A percentile compares a stretch with the other conserved stretches of the same genome.
phyloP scores from a whole-genome alignment of 2,113 vertebrate species.

The zebrafish (Danio rerio) region DNA sequence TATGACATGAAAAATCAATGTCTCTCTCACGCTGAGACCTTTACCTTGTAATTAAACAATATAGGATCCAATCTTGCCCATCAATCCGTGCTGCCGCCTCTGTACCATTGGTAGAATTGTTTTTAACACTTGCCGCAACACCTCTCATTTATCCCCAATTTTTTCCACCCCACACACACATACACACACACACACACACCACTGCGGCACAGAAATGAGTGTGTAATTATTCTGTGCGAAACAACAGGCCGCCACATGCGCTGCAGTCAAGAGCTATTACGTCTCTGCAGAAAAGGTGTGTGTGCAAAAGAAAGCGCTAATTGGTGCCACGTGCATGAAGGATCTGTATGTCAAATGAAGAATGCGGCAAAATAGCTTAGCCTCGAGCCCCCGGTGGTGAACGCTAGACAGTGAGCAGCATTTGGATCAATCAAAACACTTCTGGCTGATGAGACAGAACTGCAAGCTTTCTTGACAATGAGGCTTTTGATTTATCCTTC shows the following conservation, averaged over 20 bases:
- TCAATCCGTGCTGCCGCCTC: slow-evolving; percentile 57
- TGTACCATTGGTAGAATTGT: slow-evolving; percentile 65
- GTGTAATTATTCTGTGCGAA: slow-evolving; percentile 74
- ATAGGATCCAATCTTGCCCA: slow-evolving; percentile 72
- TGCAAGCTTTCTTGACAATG: neutral
- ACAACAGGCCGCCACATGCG: slow-evolving; percentile 65
- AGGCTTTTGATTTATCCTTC: slow-evolving; percentile 20
- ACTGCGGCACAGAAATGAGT: slow-evolving; percentile 38
- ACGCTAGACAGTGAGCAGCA: neutral
- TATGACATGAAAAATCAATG: slow-evolving; percentile 73
- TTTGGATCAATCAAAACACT: slow-evolving; percentile 32
- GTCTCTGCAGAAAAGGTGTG: slow-evolving; percentile 57
- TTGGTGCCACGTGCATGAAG: slow-evolving; percentile 71
- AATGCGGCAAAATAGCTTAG: slow-evolving; percentile 62
- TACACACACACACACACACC: slow-evolving; percentile 49
- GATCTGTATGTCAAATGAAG: slow-evolving; percentile 73
- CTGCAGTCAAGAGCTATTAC: slow-evolving; percentile 67
- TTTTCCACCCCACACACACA: slow-evolving; percentile 49
- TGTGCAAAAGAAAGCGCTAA: slow-evolving; percentile 69
- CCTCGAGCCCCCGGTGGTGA: slow-evolving; percentile 7
- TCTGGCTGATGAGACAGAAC: slow-evolving; percentile 12
- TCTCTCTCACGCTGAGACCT: slow-evolving; percentile 60
- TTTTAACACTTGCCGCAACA: slow-evolving; percentile 74
- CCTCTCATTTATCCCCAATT: slow-evolving; percentile 41
- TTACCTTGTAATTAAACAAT: slow-evolving; percentile 74